Evolutionary conservation across 2,113 vertebrate species (phyloP), one percentile per base, ranked within the genome.

Genomic region (human (Homo sapiens)): DNA sequence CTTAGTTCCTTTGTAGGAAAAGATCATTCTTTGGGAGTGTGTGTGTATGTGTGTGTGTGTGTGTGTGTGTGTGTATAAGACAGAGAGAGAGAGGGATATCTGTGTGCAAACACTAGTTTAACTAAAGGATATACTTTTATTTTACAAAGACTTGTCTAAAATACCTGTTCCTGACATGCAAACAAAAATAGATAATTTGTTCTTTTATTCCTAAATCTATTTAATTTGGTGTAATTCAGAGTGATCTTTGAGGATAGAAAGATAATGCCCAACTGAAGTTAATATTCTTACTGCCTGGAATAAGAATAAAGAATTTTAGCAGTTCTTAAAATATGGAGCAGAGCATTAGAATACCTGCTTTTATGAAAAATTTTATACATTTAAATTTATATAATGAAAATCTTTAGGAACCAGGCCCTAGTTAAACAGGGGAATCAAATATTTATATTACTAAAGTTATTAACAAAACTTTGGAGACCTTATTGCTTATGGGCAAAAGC

Each of bases 121-220:
- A 72, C 50, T 79, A 75, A 88, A 88, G 50, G 40, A 52, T 40
- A 50, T 55, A 32, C 52, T 48, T 91, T 61, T 38, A 83, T 16
- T 93, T 94, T 93, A 75, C 78, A 91, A 68, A 50, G 23, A 87
- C 55, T 92, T 95, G 30, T 85, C 43, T 85, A 45, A 96, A 96
- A 52, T 2, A 79, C 52, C 66, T 40, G 3, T 75, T 97, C 38
- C 55, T 18, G 2, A 16, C 48, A 92, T 50, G 48, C 75, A 93
- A 96, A 48, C 89, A 61, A 75, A 93, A 91, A 68, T 66, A 83
- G 38, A 6, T 59, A 23, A 64, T 93, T 82, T 82, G 3, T 25
- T 94, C 72, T 94, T 94, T 96, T 73, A 75, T 92, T 91, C 85
- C 96, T 93, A 88, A 80, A 43, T 59, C 35, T 95, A 84, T 83